Percentiles rank a stretch among this genome's conserved stretches.
These are phyloP conservation scores for Sinonovacula constricta DNA, from an alignment of 1,140 invertebrate genomes.

Conservation along the genomic window DNA sequence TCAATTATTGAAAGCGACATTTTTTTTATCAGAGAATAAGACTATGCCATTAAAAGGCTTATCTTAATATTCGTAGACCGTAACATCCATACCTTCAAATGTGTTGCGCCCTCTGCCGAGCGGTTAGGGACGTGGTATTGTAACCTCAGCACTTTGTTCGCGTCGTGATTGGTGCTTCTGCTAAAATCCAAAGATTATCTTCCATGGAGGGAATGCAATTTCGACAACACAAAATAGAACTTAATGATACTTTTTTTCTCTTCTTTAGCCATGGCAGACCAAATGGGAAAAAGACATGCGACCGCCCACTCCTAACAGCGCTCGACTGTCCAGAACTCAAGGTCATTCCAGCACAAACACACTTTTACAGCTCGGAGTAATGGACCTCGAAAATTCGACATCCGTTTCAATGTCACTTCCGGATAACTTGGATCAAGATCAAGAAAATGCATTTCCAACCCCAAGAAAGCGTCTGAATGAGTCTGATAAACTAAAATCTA, in stretches of 20 bases:
- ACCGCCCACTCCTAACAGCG: not conserved
- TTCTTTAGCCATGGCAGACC: constrained; percentile 34
- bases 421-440: constrained; percentile 20
- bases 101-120: too few species aligned
- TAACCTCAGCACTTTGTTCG: not conserved
- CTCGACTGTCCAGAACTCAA: not conserved
- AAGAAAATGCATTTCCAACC: not conserved
- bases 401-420: constrained; percentile 34
- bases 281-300: constrained; percentile 31
- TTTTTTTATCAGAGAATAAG: too few species aligned
- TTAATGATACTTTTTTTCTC: not conserved
- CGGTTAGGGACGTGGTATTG: too few species aligned
- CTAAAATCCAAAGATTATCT: not conserved
- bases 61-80: too few species aligned
- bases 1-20: too few species aligned
- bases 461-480: too few species aligned
- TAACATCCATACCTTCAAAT: too few species aligned
- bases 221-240: not conserved
- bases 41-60: too few species aligned
- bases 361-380: not conserved
- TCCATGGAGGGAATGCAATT: not conserved
- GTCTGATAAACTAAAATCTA: not conserved
- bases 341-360: not conserved
- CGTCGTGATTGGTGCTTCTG: not conserved
- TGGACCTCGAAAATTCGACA: constrained; percentile 30